These are phyloP conservation scores for Euclidia mi DNA, from an alignment of 2,888 invertebrate genomes.

Conservation along the genomic window DNA sequence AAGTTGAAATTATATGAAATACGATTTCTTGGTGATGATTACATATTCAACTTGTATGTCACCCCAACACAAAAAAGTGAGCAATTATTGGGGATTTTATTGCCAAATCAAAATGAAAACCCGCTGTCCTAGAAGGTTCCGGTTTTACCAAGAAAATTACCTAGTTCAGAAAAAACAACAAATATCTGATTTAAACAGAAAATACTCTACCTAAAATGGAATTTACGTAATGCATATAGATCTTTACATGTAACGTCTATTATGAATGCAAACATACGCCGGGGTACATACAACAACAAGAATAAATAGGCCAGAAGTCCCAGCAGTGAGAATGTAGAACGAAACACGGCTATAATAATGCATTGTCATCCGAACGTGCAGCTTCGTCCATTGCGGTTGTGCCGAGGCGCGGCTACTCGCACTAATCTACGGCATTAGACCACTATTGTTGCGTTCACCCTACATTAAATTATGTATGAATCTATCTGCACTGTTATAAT, in stretches of 20 bases:
- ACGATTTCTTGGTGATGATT: too few species aligned
- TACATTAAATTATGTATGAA: constrained; percentile 15
- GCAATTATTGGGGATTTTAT: too few species aligned
- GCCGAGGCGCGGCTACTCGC: constrained; percentile 17
- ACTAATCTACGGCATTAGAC: constrained; percentile 44
- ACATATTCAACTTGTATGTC: too few species aligned
- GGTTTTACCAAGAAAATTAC: too few species aligned
- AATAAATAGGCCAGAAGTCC: constrained; percentile 7
- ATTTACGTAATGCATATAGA: too few species aligned
- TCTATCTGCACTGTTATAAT: not conserved
- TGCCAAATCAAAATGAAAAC: too few species aligned
- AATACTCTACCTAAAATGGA: too few species aligned
- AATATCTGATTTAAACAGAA: too few species aligned
- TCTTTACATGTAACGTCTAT: not conserved
- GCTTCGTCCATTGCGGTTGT: constrained; percentile 36
- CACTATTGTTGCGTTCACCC: constrained; percentile 32
- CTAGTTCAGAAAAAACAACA: too few species aligned
- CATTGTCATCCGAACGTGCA: constrained; percentile 34
- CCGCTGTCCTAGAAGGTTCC: too few species aligned
- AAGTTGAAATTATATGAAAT: too few species aligned
- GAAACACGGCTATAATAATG: constrained; percentile 36
- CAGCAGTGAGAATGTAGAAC: constrained; percentile 19
- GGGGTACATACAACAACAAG: constrained; percentile 5
- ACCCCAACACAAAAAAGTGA: too few species aligned
- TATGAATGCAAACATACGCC: constrained; percentile 1